Base-by-base conservation (phyloP, 2,888 invertebrate species). In the Apamea crenata region DNA sequence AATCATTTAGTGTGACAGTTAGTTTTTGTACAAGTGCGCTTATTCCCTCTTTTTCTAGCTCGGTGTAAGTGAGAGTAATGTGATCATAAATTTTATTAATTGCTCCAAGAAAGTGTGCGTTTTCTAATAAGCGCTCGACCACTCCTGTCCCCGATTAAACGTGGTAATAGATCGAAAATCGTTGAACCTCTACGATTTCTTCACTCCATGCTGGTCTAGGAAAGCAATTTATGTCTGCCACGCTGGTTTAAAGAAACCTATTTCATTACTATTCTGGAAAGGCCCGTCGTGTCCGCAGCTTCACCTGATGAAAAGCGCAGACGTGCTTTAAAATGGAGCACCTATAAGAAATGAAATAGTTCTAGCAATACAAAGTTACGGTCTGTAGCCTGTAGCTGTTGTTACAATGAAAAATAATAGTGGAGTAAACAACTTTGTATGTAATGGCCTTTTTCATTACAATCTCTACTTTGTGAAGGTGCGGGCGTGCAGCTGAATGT, bases 1-100 rank as follows among this genome's bases (percentile, higher is more conserved):
- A 78, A 90, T 90, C 86, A 84, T 90, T 90, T 86, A 90, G 87
- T 76, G 87, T 88, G 86, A 89, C 86, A 81, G 73, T 80, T 77
- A 80, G 79, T 86, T 90, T 87, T 89, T 81, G 77, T 82, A 82
- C 76, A 69, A 77, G 44, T 78, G 69, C 74, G 77, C 77, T 87
- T 84, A 71, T 79, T 70, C 50, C 63, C 68, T 73, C 68, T 76
- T 81, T 82, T 84, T 74, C 67, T 67, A 67, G 56, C 40, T 56
- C 32, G 18, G 32, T 80, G 63, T 79, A 81, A 85, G 72, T 87
- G 53, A 82, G 76, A 89, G 56, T 79, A 79, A 87, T 87, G 78
- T 68, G 56, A 47, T 68, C 50, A 80, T 83, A 78, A 81, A 77
- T 72, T 67, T 25, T 40, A 74, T 76, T 82, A 74, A 72, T 89